Conservation (phyloP, 2,113 vertebrate species). For the Brachirus orientalis region DNA sequence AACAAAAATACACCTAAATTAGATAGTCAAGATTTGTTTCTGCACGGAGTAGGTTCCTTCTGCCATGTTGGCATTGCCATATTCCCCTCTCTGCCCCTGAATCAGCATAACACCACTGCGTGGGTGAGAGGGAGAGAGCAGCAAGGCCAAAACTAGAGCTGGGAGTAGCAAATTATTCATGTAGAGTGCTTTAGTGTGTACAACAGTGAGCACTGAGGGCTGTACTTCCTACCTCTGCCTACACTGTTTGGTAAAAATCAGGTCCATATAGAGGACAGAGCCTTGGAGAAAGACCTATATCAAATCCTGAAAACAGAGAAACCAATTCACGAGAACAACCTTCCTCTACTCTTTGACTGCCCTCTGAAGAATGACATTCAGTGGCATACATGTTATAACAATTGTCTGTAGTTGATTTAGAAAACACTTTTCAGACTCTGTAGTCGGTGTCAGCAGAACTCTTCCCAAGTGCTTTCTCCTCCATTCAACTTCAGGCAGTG, state of each 20-base stretch:
- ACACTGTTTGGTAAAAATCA: no score
- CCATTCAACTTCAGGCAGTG: no score
- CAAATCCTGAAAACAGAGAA: conserved; percentile 55
- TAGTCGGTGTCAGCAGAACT: no score
- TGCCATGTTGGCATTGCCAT: conserved; percentile 53
- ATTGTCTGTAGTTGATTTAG: no score
- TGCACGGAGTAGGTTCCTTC: conserved; percentile 22
- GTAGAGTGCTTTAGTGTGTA: conserved; percentile 69
- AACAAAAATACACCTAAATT: no score
- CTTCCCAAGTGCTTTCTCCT: no score
- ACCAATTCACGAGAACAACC: no score
- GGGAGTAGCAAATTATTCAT: conserved; percentile 74
- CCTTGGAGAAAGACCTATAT: conserved; percentile 19
- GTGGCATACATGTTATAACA: no score
- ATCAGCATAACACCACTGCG: conserved; percentile 63
- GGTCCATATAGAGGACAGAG: no score
- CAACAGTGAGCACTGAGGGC: conserved; percentile 51
- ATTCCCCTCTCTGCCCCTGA: conserved; percentile 57
- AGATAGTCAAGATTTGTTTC: conserved; percentile 24
- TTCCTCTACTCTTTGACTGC: no score
- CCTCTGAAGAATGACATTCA: no score
- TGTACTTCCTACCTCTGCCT: conserved; percentile 59
- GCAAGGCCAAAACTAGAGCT: conserved; percentile 62
- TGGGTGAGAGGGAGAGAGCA: conserved; percentile 61
- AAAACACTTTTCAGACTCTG: no score